These are phyloP conservation scores for Lomographa bimaculata DNA, from an alignment of 2,888 invertebrate genomes.

Conservation along the genomic window DNA sequence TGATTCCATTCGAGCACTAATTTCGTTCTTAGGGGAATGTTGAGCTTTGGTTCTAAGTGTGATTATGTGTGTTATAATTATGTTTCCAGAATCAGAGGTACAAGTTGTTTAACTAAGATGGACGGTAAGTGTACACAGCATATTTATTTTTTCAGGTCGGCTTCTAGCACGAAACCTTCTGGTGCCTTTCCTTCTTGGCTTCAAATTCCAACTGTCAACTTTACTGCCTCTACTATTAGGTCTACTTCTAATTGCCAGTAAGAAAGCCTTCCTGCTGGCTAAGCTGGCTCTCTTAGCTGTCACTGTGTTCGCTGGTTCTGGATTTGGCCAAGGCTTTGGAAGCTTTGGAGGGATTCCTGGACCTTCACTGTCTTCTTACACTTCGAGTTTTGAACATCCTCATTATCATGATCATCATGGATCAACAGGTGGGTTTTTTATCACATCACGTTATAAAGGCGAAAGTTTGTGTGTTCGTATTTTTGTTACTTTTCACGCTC, in stretches of 20 bases:
- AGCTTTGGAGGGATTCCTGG: slow-evolving; percentile 43
- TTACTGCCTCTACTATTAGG: slow-evolving; percentile 89
- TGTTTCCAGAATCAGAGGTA: too few relatives aligned
- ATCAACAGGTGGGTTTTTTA: slow-evolving; percentile 51
- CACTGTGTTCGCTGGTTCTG: slow-evolving; percentile 85
- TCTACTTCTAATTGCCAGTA: slow-evolving; percentile 87
- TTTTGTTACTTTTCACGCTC: too few relatives aligned
- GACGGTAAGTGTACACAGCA: too few relatives aligned
- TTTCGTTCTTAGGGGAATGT: too few relatives aligned
- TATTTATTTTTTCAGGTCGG: slow-evolving; percentile 83
- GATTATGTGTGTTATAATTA: too few relatives aligned
- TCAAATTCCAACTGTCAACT: slow-evolving; percentile 91
- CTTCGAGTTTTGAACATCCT: slow-evolving; percentile 54
- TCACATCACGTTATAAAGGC: background rate
- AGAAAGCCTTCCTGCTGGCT: slow-evolving; percentile 90
- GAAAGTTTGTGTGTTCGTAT: too few relatives aligned
- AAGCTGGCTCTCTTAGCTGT: slow-evolving; percentile 89
- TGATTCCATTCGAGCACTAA: too few relatives aligned
- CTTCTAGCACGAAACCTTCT: slow-evolving; percentile 88
- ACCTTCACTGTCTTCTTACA: slow-evolving; percentile 59
- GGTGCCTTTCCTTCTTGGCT: slow-evolving; percentile 90
- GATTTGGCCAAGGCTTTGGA: slow-evolving; percentile 64
- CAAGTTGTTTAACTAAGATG: too few relatives aligned
- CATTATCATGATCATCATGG: slow-evolving; percentile 60
- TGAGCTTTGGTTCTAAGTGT: too few relatives aligned